Percentiles rank a stretch among this genome's conserved stretches.
These are phyloP conservation scores for Dendrolimus kikuchii DNA, from an alignment of 1,140 invertebrate species.

Conservation along the genomic window DNA sequence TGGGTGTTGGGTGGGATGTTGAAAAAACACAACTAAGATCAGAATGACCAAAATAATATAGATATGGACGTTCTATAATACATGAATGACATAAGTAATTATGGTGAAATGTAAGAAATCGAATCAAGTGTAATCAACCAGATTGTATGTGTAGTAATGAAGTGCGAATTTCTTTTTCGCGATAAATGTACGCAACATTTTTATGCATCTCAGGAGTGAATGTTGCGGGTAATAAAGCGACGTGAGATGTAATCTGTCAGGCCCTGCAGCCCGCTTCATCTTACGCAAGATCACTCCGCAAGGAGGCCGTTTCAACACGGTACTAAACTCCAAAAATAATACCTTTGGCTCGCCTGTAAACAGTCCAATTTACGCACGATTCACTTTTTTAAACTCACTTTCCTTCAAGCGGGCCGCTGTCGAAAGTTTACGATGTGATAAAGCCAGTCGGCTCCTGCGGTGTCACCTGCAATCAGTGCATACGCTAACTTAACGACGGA, in stretches of 20 bases:
- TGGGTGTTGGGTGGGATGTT: too few relatives aligned
- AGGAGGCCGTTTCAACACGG: constrained; percentile 43
- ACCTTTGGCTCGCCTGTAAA: constrained; percentile 39
- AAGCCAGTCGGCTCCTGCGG: constrained; percentile 39
- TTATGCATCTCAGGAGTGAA: constrained; percentile 6
- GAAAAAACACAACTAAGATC: too few relatives aligned
- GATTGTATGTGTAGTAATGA: too few relatives aligned
- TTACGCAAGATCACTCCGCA: constrained; percentile 36
- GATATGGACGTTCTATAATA: too few relatives aligned
- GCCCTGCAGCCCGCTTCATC: constrained; percentile 13
- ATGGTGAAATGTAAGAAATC: too few relatives aligned
- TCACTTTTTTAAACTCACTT: constrained; percentile 47
- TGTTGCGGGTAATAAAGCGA: constrained; percentile 16
- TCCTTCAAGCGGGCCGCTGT: constrained; percentile 31
- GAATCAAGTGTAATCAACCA: too few relatives aligned
- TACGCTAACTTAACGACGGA: neutral
- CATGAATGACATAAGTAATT: too few relatives aligned
- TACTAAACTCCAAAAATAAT: constrained; percentile 59
- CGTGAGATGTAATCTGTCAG: constrained; percentile 49
- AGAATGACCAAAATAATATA: too few relatives aligned
- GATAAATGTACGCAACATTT: constrained; percentile 6
- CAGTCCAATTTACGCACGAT: constrained; percentile 40
- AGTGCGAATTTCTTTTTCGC: constrained; percentile 2
- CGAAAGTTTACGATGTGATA: constrained; percentile 43
- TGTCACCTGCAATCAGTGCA: constrained; percentile 4